Conservation (phyloP, 1,140 invertebrate genomes). For the Amphibalanus amphitrite region DNA sequence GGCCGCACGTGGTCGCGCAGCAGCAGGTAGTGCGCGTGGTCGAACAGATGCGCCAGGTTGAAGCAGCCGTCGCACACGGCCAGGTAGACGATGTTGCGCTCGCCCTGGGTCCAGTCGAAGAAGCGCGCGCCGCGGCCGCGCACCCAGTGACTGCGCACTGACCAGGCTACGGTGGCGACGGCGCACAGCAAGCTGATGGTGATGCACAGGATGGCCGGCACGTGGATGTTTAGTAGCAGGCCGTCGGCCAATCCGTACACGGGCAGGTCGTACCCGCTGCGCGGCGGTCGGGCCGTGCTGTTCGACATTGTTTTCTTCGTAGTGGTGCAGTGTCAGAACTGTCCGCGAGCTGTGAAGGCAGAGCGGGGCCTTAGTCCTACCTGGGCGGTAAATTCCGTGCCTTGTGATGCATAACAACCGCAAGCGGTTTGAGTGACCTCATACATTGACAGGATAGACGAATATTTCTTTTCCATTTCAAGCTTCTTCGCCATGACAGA, state of each 20-base stretch:
- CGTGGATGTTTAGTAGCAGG: not conserved
- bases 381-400: too few species aligned
- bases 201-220: not conserved
- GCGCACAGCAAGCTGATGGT: not conserved
- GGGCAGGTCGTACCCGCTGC: not conserved
- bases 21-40: not conserved
- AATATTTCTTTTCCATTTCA: too few species aligned
- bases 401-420: too few species aligned
- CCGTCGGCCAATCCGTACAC: not conserved
- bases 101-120: not conserved
- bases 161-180: not conserved
- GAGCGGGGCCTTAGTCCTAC: too few species aligned
- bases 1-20: not conserved
- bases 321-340: too few species aligned
- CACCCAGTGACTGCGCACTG: not conserved
- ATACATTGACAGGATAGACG: too few species aligned
- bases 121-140: not conserved
- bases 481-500: too few species aligned
- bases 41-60: not conserved
- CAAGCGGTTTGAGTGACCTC: too few species aligned
- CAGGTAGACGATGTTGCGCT: not conserved
- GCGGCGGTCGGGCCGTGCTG: not conserved
- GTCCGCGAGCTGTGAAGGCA: too few species aligned
- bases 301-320: too few species aligned
- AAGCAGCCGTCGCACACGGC: not conserved